phyloP scores from a whole-genome alignment of 2,113 vertebrate species.

The Zeus faber region DNA sequence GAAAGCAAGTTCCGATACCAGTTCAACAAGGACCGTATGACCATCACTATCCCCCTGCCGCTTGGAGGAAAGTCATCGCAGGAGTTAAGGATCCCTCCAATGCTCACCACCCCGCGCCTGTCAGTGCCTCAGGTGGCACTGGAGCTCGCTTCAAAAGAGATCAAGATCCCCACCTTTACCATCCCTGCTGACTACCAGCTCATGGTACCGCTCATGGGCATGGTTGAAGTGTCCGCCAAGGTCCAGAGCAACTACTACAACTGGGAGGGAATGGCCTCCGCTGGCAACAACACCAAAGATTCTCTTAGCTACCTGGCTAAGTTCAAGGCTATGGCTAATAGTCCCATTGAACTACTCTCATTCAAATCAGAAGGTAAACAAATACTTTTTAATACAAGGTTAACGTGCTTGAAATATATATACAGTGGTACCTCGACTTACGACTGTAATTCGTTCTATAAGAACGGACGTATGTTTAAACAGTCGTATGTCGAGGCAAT shows the following conservation, averaged over 20 bases:
- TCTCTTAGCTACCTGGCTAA: slow-evolving; percentile 57
- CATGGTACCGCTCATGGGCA: slow-evolving; percentile 78
- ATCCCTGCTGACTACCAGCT: slow-evolving; percentile 78
- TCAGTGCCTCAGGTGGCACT: slow-evolving; percentile 72
- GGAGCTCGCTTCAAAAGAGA: slow-evolving; percentile 66
- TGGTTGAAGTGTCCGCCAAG: slow-evolving; percentile 77
- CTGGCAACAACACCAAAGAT: slow-evolving; percentile 75
- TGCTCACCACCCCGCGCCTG: slow-evolving; percentile 71
- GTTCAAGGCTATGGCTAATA: slow-evolving; percentile 72
- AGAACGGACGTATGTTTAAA: too few relatives aligned
- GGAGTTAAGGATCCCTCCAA: slow-evolving; percentile 71
- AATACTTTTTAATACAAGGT: slow-evolving; percentile 2
- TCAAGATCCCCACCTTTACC: slow-evolving; percentile 77
- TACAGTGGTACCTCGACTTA: too few relatives aligned
- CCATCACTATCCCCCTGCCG: slow-evolving; percentile 81
- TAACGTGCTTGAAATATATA: neutral
- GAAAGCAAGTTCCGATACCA: slow-evolving; percentile 78
- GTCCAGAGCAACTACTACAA: slow-evolving; percentile 88
- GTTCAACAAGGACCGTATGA: slow-evolving; percentile 77
- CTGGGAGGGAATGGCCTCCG: slow-evolving; percentile 76
- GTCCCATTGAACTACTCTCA: slow-evolving; percentile 77
- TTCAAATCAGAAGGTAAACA: slow-evolving; percentile 83
- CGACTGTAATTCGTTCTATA: too few relatives aligned
- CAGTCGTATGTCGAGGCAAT: too few relatives aligned
- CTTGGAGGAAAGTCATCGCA: slow-evolving; percentile 82